phyloP scores from a whole-genome alignment of 2,797 vertebrate species.

The Lateolabrax maculatus region DNA sequence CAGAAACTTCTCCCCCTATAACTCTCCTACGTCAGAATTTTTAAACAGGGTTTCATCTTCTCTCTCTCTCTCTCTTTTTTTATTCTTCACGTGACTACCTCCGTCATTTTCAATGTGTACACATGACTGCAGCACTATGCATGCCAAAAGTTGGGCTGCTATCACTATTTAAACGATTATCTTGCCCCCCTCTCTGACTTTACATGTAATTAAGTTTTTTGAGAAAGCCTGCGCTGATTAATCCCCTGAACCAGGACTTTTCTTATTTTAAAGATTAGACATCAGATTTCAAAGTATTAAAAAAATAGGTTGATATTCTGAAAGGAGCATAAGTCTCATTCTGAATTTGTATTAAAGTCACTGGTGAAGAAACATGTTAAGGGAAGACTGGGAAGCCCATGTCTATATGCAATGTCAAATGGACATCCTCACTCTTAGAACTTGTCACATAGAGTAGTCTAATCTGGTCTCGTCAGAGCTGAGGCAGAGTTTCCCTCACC shows the following conservation, averaged over 20 bases:
- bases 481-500: not conserved
- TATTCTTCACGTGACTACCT: not conserved
- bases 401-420: constrained; percentile 6
- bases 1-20: too few species aligned
- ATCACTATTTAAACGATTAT: too few species aligned
- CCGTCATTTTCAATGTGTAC: too few species aligned
- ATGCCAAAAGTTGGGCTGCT: not conserved
- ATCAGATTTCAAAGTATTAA: not conserved
- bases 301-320: not conserved
- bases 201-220: too few species aligned
- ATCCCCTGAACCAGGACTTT: not conserved
- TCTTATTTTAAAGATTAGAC: not conserved
- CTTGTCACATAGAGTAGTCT: not conserved
- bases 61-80: not conserved
- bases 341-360: not conserved
- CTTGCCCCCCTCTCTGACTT: too few species aligned
- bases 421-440: not conserved
- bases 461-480: constrained; percentile 22
- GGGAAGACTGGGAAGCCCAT: not conserved
- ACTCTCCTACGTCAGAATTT: too few species aligned
- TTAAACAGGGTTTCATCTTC: too few species aligned
- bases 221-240: not conserved
- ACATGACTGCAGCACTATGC: not conserved
- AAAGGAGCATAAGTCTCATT: not conserved
- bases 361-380: constrained; percentile 14